Evolutionary conservation across 2,888 invertebrate species (phyloP).

Genomic region (Drosophila borborema): DNA sequence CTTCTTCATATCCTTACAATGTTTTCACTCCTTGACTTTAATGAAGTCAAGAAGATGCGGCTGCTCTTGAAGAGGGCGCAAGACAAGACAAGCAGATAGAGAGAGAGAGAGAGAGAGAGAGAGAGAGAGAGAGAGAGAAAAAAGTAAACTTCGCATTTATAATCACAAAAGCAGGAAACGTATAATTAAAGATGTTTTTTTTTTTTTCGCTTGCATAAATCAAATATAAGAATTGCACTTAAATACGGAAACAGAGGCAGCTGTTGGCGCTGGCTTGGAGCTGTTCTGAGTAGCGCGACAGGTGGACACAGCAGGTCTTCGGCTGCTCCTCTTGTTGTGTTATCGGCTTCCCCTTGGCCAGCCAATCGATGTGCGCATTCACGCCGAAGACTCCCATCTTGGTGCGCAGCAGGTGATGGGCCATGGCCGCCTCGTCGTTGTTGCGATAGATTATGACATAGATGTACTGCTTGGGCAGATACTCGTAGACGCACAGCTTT

Average conservation of each 20-base stretch:
- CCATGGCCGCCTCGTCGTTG: constrained; percentile 75
- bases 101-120: neutral
- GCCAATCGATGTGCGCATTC: constrained; percentile 29
- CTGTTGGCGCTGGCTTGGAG: neutral
- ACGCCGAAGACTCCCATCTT: constrained; percentile 31
- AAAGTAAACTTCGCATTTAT: constrained; percentile 20
- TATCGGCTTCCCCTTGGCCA: neutral
- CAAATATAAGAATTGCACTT: constrained; percentile 20
- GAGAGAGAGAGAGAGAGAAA: neutral
- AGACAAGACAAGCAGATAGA: neutral
- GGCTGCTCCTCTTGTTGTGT: fast-evolving
- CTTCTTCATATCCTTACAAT: constrained; percentile 8
- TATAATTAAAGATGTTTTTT: constrained; percentile 19
- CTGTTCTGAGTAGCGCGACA: neutral
- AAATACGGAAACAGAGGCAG: constrained; percentile 43
- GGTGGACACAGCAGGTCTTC: constrained; percentile 26
- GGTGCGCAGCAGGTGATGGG: constrained; percentile 43
- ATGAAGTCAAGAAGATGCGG: constrained; percentile 75
- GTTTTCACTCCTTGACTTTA: constrained; percentile 58
- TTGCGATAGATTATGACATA: constrained; percentile 75
- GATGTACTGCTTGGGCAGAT: constrained; percentile 34
- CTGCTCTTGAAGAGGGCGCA: constrained; percentile 7
- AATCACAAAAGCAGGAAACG: constrained; percentile 28
- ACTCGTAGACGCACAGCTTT: constrained; percentile 59
- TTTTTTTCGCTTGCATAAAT: constrained; percentile 1